A percentile compares a stretch with the other conserved stretches of the same genome.
Conservation (phyloP, 2,888 invertebrate species). For the Thumatha senex region DNA sequence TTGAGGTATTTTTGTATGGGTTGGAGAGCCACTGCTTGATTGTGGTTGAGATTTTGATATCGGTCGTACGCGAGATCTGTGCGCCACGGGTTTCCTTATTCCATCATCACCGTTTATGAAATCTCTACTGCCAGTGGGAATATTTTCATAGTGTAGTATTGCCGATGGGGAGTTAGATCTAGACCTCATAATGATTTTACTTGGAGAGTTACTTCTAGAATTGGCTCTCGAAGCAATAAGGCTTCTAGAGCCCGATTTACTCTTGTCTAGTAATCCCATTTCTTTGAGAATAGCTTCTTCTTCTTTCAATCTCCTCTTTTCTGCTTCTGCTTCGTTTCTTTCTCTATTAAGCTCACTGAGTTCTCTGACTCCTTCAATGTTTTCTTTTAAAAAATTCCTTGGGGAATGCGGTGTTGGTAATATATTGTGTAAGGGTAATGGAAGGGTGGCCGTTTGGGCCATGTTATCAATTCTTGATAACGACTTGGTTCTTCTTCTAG, state of each 20-base stretch:
- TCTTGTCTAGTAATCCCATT: conserved; percentile 71
- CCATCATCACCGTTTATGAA: conserved; percentile 57
- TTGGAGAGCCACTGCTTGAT: conserved; percentile 75
- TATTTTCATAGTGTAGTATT: conserved; percentile 61
- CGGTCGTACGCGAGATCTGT: conserved; percentile 63
- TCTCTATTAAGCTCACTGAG: conserved; percentile 77
- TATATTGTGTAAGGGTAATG: conserved; percentile 46
- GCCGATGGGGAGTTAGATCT: conserved; percentile 75
- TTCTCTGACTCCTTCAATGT: conserved; percentile 76
- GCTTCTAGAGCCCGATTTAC: conserved; percentile 38
- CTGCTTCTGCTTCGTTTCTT: conserved; percentile 74
- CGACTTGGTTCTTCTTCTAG: conserved; percentile 70
- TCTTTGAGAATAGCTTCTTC: conserved; percentile 75
- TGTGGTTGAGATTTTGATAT: conserved; percentile 74
- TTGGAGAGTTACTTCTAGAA: conserved; percentile 71
- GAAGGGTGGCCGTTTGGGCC: conserved; percentile 65
- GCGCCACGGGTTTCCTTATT: conserved; percentile 55
- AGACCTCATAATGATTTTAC: conserved; percentile 65
- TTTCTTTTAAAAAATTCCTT: conserved; percentile 75
- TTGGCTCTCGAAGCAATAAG: conserved; percentile 42
- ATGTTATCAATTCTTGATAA: conserved; percentile 70
- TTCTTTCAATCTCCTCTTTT: conserved; percentile 67
- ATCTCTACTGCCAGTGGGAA: conserved; percentile 50
- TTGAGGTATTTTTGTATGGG: conserved; percentile 77
- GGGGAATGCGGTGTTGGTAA: conserved; percentile 67